Percentiles rank a stretch among this genome's conserved stretches.
phyloP scores from a whole-genome alignment of 2,888 invertebrate species.

The Eledone cirrhosa region DNA sequence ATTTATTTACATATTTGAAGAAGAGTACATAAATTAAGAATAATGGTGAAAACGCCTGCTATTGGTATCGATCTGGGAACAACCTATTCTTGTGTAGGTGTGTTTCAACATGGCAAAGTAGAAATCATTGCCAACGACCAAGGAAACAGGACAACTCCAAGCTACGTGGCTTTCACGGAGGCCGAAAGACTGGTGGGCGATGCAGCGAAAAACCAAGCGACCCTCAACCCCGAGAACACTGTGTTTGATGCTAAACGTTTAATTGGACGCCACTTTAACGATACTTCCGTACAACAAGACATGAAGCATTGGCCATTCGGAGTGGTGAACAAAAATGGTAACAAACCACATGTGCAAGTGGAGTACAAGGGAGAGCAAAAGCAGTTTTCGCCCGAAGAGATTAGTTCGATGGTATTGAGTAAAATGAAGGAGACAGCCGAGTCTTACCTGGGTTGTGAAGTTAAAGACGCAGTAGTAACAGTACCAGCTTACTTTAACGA shows the following conservation, averaged over 20 bases:
- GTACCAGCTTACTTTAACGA: conserved; percentile 66
- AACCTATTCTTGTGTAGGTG: conserved; percentile 74
- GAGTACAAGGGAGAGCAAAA: conserved; percentile 81
- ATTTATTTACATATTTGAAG: too few species aligned
- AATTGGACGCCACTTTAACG: conserved; percentile 42
- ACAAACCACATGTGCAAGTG: conserved; percentile 55
- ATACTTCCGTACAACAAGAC: conserved; percentile 40
- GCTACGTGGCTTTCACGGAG: conserved; percentile 77
- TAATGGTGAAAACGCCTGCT: conserved; percentile 40
- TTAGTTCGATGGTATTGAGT: conserved; percentile 87
- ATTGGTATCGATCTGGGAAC: conserved; percentile 91
- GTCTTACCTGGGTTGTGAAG: conserved; percentile 72
- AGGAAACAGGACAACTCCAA: conserved; percentile 77
- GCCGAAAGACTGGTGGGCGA: conserved; percentile 67
- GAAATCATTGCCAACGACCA: conserved; percentile 68
- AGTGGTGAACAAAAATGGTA: conserved; percentile 44
- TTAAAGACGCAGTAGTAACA: conserved; percentile 61
- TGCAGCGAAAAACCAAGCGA: conserved; percentile 68
- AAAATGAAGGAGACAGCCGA: conserved; percentile 80
- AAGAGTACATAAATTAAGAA: background rate
- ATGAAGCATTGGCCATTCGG: conserved; percentile 47
- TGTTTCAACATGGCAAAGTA: conserved; percentile 67
- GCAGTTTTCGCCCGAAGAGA: conserved; percentile 86
- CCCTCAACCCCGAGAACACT: conserved; percentile 79
- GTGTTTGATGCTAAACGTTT: conserved; percentile 66